Percentiles rank a stretch among this genome's conserved stretches.
Conservation (phyloP, 1,140 invertebrate genomes). For the Ditylenchus dipsaci region DNA sequence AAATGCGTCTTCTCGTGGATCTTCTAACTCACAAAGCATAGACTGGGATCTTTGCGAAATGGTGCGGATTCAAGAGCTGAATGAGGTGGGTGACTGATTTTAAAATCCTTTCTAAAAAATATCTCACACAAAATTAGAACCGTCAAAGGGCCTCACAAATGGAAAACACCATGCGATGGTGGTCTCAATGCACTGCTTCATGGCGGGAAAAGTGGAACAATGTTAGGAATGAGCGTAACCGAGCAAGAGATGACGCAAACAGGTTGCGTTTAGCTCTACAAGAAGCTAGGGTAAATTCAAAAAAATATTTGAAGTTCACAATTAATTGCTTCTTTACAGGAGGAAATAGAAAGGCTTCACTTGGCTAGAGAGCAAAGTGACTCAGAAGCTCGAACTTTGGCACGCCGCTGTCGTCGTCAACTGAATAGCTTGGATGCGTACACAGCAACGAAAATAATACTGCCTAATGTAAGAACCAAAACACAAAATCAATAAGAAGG, state of each 20-base stretch:
- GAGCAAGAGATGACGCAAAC: conserved; percentile 64
- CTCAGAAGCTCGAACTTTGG: neutral
- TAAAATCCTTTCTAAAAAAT: too few relatives aligned
- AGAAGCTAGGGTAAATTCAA: neutral
- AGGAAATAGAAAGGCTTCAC: neutral
- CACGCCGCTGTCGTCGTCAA: neutral
- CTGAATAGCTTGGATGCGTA: neutral
- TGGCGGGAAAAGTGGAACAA: conserved; percentile 95
- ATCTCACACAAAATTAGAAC: conserved; percentile 65
- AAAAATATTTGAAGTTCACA: too few relatives aligned
- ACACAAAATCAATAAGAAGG: too few relatives aligned
- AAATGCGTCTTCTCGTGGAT: neutral
- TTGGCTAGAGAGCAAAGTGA: neutral
- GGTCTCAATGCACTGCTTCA: conserved; percentile 83
- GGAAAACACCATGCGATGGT: conserved; percentile 98
- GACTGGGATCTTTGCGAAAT: conserved; percentile 10
- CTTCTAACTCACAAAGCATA: neutral
- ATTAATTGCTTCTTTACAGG: too few relatives aligned
- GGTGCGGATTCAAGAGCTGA: conserved; percentile 7
- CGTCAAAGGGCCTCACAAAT: conserved; percentile 84
- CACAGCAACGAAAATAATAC: too few relatives aligned
- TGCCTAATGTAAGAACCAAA: too few relatives aligned
- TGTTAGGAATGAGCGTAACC: conserved; percentile 77
- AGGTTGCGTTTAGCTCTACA: neutral
- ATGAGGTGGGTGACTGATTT: neutral